These are phyloP conservation scores for Ceriagrion tenellum DNA, from an alignment of 2,888 invertebrate species.

Conservation along the genomic window DNA sequence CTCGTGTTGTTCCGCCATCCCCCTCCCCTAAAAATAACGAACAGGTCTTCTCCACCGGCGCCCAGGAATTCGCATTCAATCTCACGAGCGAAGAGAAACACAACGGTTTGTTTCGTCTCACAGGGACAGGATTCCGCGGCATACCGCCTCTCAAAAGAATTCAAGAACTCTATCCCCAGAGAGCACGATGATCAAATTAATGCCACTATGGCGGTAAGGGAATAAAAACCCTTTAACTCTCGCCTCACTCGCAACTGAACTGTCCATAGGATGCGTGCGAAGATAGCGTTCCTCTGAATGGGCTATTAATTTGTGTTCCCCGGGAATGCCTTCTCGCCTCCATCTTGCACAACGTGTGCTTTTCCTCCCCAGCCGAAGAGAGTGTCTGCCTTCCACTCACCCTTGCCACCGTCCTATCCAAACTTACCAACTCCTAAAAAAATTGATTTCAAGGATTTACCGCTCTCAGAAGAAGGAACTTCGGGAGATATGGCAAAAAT, in stretches of 20 bases:
- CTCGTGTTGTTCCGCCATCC: background rate
- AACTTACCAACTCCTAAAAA: too few relatives aligned
- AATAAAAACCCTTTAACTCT: background rate
- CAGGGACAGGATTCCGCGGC: constrained; percentile 37
- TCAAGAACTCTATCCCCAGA: constrained; percentile 5
- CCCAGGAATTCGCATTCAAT: constrained; percentile 5
- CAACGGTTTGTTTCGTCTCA: background rate
- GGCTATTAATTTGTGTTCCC: constrained; percentile 65
- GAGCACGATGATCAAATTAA: constrained; percentile 51
- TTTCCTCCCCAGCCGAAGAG: background rate
- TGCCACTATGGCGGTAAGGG: constrained; percentile 30
- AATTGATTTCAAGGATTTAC: too few relatives aligned
- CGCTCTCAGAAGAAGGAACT: too few relatives aligned
- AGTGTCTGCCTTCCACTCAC: background rate
- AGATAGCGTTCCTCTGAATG: constrained; percentile 54
- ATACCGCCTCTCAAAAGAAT: constrained; percentile 24
- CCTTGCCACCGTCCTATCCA: background rate
- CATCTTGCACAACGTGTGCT: constrained; percentile 23
- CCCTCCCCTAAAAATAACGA: background rate
- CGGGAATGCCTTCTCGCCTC: constrained; percentile 18
- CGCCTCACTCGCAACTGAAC: background rate
- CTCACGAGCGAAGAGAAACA: background rate
- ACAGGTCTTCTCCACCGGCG: background rate
- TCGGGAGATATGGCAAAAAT: too few relatives aligned
- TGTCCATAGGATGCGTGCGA: constrained; percentile 59